These are phyloP conservation scores for Eledone cirrhosa DNA, from an alignment of 2,888 invertebrate genomes.

Conservation along the genomic window DNA sequence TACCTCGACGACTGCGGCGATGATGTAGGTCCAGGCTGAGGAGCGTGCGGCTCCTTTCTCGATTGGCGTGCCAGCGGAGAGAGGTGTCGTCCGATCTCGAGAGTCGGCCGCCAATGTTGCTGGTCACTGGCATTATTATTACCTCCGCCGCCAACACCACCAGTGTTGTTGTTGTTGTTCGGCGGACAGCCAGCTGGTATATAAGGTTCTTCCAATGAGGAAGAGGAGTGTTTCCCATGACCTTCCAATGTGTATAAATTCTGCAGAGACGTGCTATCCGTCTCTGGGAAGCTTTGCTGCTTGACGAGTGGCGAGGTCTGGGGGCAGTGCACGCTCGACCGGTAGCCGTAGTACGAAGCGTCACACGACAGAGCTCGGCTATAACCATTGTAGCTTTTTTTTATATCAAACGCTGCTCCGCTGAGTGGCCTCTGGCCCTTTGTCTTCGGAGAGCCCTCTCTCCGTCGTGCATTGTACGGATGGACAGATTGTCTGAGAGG, in stretches of 20 bases:
- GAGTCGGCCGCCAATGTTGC: not conserved
- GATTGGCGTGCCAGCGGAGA: not conserved
- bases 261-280: constrained; percentile 6
- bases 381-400: constrained; percentile 11
- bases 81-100: constrained; percentile 4
- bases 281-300: constrained; percentile 22
- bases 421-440: constrained; percentile 23
- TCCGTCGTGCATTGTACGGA: constrained; percentile 14
- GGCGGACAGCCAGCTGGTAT: not conserved
- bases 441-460: constrained; percentile 20
- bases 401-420: constrained; percentile 17
- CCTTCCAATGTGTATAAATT: not conserved
- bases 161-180: not conserved
- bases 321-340: constrained; percentile 23
- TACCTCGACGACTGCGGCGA: constrained; percentile 37
- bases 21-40: constrained; percentile 5
- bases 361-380: constrained; percentile 24
- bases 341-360: constrained; percentile 18
- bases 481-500: constrained; percentile 11
- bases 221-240: too few relatives aligned
- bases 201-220: not conserved
- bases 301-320: constrained; percentile 21
- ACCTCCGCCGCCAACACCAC: constrained; percentile 10
- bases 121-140: not conserved
- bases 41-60: not conserved